Evolutionary conservation across 2,113 vertebrate genomes (phyloP), one percentile per base, ranked within the genome.

Genomic region (Seriola quinqueradiata): DNA sequence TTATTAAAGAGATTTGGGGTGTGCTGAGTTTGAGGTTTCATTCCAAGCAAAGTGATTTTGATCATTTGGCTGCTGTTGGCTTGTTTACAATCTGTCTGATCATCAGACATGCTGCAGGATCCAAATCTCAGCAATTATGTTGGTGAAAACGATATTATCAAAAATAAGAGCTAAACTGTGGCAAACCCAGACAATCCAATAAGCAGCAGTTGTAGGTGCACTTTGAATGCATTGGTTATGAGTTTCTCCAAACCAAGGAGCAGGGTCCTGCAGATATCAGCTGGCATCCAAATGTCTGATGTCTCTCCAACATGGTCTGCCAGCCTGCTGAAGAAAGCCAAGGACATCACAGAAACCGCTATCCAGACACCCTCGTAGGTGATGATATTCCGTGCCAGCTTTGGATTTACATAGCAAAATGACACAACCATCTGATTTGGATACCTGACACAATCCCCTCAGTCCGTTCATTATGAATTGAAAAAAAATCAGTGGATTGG

Each of bases 281-380:
- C 88, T 3, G 92, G 81, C 13, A 40, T 93, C 70, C 77, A 83
- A 64, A 82, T 67, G 0, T 54, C 61, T 50, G 73, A 83, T 72
- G 69, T 87, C 21, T 59, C 72, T 0, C 85, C 13, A 81, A 85
- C 84, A 0, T 16, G 74, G 54, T 67, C 77, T 60, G n/a, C 79
- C 78, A 89, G 54, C 84, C 90, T 91, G 16, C 76, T 80, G 54
- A 76, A 87, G 28, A 78, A 73, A 54, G 86, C 89, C 12, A 78
- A 87, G 73, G 82, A 83, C 46, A 77, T 70, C 1, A 67, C 77
- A 82, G 73, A 61, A 60, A 32, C 55, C 55, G 5, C 21, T 38
- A 52, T 91, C 48, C 82, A 86, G 81, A 95, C 87, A 10, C 87
- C 93, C 1, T 87, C 91, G 92, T 95, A 93, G 52, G 92, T 92